Base-by-base conservation (phyloP, 2,888 invertebrate species). In the Andrena marginata region DNA sequence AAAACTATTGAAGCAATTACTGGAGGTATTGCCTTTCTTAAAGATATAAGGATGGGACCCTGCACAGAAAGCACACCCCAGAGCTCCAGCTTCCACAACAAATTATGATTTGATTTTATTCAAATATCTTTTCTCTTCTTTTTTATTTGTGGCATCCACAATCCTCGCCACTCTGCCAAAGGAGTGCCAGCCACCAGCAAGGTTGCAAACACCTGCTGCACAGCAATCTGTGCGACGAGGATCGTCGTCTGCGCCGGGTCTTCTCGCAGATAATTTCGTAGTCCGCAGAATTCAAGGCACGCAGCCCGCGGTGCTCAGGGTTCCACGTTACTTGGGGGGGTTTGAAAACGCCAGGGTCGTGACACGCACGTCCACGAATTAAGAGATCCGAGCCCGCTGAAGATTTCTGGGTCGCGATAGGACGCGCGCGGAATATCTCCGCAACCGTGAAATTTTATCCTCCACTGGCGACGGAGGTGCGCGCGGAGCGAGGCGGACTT, bases 351-450 rank as follows among this genome's bases (percentile, higher is more conserved):
- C 16, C 62, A 33, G 42, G 2, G 72, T 10, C 23, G n/a, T 31
- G 54, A 23, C n/a, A 33, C 48, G 31, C 62, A 62, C 67, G 77
- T 62, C 54, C 68, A 23, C 68, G 78, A 78, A 78, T 75, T 62
- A 78, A 75, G 78, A 68, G 77, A 60, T 31, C 42, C 35, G 29
- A 51, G 65, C 16, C 77, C 60, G 62, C 16, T 75, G 76, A 68
- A 78, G 78, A 78, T 78, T 78, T 78, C 78, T 78, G 67, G 75
- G 51, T 33, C 75, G 78, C 62, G 75, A 78, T 78, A 48, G 68
- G 62, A 48, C 75, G 62, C 75, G 31, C 54, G 42, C 33, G 62
- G 76, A 78, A 78, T 75, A 74, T 60, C 73, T 48, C 23, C 6
- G 72, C 42, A 42, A 64, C 73, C 16, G 67, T 63, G 78, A 75